phyloP scores from a whole-genome alignment of 2,888 invertebrate species.

The Capitulum mitella region DNA sequence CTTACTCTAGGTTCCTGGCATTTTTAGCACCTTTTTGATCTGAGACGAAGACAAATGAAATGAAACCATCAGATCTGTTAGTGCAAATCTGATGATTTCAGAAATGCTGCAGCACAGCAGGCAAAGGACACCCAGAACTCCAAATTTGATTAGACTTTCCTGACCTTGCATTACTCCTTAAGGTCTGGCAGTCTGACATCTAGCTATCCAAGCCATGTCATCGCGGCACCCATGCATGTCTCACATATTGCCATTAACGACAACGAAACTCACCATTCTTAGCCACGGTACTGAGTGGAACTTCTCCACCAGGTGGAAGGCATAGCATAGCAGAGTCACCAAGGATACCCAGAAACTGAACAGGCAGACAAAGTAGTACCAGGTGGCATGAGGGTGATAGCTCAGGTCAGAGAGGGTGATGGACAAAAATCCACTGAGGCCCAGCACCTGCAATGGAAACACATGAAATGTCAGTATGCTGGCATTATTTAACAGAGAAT shows the following conservation, averaged over 20 bases:
- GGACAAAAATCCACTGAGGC: background rate
- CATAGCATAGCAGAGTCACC: background rate
- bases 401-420: background rate
- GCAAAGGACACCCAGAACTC: no score
- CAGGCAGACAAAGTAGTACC: conserved; percentile 13
- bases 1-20: no score
- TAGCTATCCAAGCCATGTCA: background rate
- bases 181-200: background rate
- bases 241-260: background rate
- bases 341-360: background rate
- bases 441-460: background rate
- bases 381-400: background rate
- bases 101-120: no score
- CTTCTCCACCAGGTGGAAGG: conserved; percentile 8
- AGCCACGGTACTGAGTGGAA: background rate
- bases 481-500: background rate
- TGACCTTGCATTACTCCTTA: no score
- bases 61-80: no score
- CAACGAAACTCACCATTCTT: background rate
- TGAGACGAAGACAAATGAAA: no score
- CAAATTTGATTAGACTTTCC: no score
- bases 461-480: background rate
- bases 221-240: background rate
- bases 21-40: no score
- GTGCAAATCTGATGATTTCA: no score